Percentiles rank a stretch among this genome's conserved stretches.
These are phyloP conservation scores for Chymomyza amoena DNA, from an alignment of 2,888 invertebrate genomes.

Conservation along the genomic window DNA sequence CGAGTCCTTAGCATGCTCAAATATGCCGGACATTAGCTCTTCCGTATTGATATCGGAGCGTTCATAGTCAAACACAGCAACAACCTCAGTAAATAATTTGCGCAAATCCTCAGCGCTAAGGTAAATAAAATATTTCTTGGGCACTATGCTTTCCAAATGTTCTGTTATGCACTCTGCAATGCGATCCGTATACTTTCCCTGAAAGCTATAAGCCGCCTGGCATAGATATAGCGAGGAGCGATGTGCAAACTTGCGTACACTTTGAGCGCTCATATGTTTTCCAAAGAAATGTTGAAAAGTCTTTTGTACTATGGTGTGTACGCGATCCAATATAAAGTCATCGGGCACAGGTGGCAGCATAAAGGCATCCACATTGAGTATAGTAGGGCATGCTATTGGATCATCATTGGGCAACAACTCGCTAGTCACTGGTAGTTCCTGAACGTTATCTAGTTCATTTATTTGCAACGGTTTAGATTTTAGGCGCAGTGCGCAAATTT, in stretches of 20 bases:
- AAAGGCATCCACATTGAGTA: slow-evolving; percentile 65
- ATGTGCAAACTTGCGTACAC: slow-evolving; percentile 70
- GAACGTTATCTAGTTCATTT: slow-evolving; percentile 40
- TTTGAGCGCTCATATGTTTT: slow-evolving; percentile 57
- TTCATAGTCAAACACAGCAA: slow-evolving; percentile 72
- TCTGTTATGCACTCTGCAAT: slow-evolving; percentile 73
- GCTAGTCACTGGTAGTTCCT: slow-evolving; percentile 24
- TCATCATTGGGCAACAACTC: slow-evolving; percentile 57
- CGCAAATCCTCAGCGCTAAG: slow-evolving; percentile 68
- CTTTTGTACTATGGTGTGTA: slow-evolving; percentile 74
- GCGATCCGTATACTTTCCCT: slow-evolving; percentile 72
- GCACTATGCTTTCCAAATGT: slow-evolving; percentile 71
- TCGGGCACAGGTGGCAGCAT: slow-evolving; percentile 67
- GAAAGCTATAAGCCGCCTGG: slow-evolving; percentile 75
- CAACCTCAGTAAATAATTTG: slow-evolving; percentile 71
- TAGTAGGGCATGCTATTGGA: slow-evolving; percentile 54
- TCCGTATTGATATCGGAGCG: slow-evolving; percentile 72
- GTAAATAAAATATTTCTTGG: slow-evolving; percentile 74
- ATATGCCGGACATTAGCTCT: slow-evolving; percentile 70
- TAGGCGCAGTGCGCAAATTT: slow-evolving; percentile 75
- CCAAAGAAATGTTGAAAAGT: slow-evolving; percentile 67
- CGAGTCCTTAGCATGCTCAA: slow-evolving; percentile 64
- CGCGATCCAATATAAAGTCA: slow-evolving; percentile 73
- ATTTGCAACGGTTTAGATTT: slow-evolving; percentile 75
- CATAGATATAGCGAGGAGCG: slow-evolving; percentile 74